Evolutionary conservation across 1,140 invertebrate species (phyloP), one percentile per base, ranked within the genome.

Genomic region (Campodea augens): DNA sequence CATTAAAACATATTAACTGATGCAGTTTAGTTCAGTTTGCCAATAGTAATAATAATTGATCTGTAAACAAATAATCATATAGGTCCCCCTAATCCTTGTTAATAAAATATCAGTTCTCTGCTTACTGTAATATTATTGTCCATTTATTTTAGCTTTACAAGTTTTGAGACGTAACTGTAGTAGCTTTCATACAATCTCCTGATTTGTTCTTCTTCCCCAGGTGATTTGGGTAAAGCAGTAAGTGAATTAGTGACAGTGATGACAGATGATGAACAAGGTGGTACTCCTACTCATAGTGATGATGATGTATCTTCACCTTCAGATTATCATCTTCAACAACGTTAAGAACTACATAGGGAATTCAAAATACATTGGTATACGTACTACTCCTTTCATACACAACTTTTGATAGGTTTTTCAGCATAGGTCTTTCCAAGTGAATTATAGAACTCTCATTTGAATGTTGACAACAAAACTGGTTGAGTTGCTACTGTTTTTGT

Each of bases 161-260:
- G 42, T 39, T 10, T 32, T 7, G 22, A 25, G 15, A 51, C 45
- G 37, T 39, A 37, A 37, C 25, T 39, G 21, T 38, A 27, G 27
- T 24, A 7, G 37, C 13, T 39, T 38, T 52, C 20, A 38, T 49
- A 19, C 25, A 43, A 40, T 43, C 42, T 41, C 41, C 45, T 42
- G 42, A 52, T 44, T 22, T 41, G 47, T 22, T 51, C 45, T 45
- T 29, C 51, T 10, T 57, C 68, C 67, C 5, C 63, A 74, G 82
- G 79, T 59, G 82, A 88, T 59, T 67, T 88, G 51, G 80, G 81
- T 21, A 78, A 78, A 65, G 83, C 81, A 46, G 80, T 90, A 40
- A 81, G 83, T 56, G 76, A 82, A 59, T 65, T 88, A 52, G 86
- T 90, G 48, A 82, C 80, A 44, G 81, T 84, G 27, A 88, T 91